Conservation (phyloP, 2,888 invertebrate genomes). For the Chydorus sphaericus region DNA sequence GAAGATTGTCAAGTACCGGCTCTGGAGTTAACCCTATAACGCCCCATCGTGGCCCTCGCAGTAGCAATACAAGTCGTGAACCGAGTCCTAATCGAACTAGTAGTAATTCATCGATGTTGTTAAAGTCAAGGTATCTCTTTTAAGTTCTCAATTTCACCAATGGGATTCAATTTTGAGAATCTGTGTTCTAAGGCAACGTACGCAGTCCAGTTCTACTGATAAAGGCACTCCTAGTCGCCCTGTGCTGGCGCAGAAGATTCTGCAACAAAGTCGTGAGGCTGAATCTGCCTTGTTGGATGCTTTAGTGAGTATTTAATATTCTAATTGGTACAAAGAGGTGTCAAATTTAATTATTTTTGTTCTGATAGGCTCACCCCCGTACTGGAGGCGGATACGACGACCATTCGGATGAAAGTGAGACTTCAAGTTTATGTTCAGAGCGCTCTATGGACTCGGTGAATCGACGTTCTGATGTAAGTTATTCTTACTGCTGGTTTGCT, state of each 20-base stretch:
- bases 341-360: conserved; percentile 14
- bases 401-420: conserved; percentile 78
- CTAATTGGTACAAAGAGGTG: background rate
- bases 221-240: conserved; percentile 30
- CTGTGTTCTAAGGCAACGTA: conserved; percentile 1
- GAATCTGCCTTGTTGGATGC: conserved; percentile 67
- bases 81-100: conserved; percentile 34
- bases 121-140: background rate
- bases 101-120: background rate
- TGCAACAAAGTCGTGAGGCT: conserved; percentile 75
- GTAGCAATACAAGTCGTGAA: conserved; percentile 25
- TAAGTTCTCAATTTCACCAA: background rate
- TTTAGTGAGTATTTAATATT: conserved; percentile 30
- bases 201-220: conserved; percentile 8
- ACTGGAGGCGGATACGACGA: conserved; percentile 38
- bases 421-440: conserved; percentile 89
- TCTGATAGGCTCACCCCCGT: conserved; percentile 6
- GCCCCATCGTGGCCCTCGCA: conserved; percentile 21
- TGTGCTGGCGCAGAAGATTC: conserved; percentile 62
- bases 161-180: background rate
- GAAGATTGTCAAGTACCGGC: conserved; percentile 20
- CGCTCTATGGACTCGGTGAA: conserved; percentile 62
- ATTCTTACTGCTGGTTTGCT: conserved; percentile 4
- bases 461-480: conserved; percentile 62
- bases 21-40: conserved; percentile 17